phyloP scores from a whole-genome alignment of 2,888 invertebrate genomes.

The Criorhina ranunculi region DNA sequence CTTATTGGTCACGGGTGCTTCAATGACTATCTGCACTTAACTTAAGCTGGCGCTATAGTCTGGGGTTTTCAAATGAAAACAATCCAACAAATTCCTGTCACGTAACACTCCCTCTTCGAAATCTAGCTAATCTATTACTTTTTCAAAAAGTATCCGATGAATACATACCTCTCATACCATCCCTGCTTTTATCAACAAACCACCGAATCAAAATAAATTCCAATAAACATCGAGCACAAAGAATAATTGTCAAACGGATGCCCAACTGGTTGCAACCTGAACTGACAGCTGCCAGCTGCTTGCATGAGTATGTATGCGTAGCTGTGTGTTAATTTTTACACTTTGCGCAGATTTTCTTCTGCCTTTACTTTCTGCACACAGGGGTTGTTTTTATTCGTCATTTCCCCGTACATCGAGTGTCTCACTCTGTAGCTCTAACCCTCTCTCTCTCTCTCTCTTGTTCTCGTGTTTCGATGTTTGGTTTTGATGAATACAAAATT shows the following conservation, averaged over 20 bases:
- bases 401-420: not conserved
- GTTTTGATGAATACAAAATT: constrained; percentile 30
- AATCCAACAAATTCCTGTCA: too few species aligned
- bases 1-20: too few species aligned
- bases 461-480: not conserved
- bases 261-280: constrained; percentile 31
- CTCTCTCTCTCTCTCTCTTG: constrained; percentile 8
- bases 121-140: constrained; percentile 43
- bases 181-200: constrained; percentile 17
- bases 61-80: too few species aligned
- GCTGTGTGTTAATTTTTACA: not conserved
- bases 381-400: constrained; percentile 37
- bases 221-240: constrained; percentile 38
- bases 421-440: not conserved
- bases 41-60: too few species aligned
- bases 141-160: not conserved
- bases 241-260: constrained; percentile 31
- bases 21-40: too few species aligned
- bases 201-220: constrained; percentile 52
- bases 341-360: constrained; percentile 56
- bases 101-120: too few species aligned
- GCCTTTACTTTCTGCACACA: not conserved
- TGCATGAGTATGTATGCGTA: constrained; percentile 1
- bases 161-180: not conserved
- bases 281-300: constrained; percentile 49